Percentiles rank a stretch among this genome's conserved stretches.
Conservation (phyloP, 2,797 vertebrate species). For the Agapornis canus region DNA sequence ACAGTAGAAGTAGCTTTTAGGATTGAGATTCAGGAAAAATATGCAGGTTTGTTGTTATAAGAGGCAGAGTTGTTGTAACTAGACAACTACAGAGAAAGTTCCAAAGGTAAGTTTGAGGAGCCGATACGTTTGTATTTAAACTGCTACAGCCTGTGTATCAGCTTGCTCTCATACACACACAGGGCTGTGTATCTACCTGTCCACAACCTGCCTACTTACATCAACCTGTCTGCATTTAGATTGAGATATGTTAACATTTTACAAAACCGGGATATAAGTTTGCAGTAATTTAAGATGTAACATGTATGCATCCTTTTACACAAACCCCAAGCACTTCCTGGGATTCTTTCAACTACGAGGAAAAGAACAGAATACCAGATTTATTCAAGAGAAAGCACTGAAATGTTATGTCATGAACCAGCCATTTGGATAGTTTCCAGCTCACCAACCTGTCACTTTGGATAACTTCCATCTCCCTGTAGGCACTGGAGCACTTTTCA, state of each 20-base stretch:
- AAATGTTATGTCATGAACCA: background rate
- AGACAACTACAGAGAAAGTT: background rate
- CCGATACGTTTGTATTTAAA: background rate
- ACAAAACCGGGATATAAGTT: background rate
- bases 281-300: background rate
- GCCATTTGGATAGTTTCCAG: conserved; percentile 14
- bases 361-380: background rate
- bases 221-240: background rate
- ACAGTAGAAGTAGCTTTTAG: background rate
- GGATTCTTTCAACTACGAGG: background rate
- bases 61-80: background rate
- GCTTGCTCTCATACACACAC: no score
- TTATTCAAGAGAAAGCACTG: background rate
- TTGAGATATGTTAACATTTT: fast-evolving
- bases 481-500: conserved; percentile 1
- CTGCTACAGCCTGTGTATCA: background rate
- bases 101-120: background rate
- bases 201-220: background rate
- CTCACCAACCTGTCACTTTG: conserved; percentile 20
- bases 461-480: conserved; percentile 3
- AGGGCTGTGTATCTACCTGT: background rate
- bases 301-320: fast-evolving
- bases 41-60: fast-evolving
- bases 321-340: background rate
- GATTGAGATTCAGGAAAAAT: background rate